Evolutionary conservation across 1,140 invertebrate species (phyloP).

Genomic region (Scylla paramamosain): DNA sequence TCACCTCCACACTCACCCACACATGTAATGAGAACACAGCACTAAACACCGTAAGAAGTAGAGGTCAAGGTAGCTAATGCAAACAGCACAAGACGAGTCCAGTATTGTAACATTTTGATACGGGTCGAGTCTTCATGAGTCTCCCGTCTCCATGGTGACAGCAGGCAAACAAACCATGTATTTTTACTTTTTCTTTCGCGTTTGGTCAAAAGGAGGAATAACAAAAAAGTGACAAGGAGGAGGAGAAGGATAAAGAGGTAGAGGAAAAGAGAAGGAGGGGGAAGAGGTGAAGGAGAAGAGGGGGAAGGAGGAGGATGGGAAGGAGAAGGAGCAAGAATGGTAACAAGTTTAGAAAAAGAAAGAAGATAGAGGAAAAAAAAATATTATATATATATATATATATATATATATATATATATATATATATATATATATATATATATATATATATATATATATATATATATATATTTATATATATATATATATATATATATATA

Average conservation of each 20-base stretch:
- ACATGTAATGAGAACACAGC: too few relatives aligned
- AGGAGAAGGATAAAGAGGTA: neutral
- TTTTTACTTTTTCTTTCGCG: too few relatives aligned
- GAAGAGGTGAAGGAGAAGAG: neutral
- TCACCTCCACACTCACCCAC: too few relatives aligned
- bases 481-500: neutral
- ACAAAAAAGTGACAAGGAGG: neutral
- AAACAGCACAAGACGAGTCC: too few relatives aligned
- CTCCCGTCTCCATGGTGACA: neutral
- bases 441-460: conserved; percentile 32
- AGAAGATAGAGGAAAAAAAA: neutral
- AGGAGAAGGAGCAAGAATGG: neutral
- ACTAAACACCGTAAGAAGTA: too few relatives aligned
- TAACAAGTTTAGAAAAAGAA: too few relatives aligned
- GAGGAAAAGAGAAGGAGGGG: neutral
- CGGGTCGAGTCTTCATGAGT: neutral
- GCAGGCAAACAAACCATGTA: neutral
- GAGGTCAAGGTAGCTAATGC: too few relatives aligned
- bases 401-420: conserved; percentile 25
- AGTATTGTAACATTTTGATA: too few relatives aligned
- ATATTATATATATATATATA: conserved; percentile 37
- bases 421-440: neutral
- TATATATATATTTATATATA: conserved; percentile 17
- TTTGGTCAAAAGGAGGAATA: too few relatives aligned
- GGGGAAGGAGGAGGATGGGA: neutral